Conservation (phyloP, 2,113 vertebrate genomes). For the Bolborhynchus lineola region DNA sequence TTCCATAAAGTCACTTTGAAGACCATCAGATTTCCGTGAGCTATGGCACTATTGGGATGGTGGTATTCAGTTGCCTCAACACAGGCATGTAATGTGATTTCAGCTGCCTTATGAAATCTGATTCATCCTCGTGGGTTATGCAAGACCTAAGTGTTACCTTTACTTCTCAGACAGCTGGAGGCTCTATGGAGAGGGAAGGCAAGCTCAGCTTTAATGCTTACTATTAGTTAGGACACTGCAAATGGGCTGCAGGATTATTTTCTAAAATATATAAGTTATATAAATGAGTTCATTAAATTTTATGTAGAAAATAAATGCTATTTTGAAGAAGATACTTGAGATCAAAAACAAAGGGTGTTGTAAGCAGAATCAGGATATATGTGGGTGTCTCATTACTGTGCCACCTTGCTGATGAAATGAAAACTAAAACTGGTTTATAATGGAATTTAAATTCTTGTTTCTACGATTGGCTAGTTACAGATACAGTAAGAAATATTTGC, state of each 20-base stretch:
- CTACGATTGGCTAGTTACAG: slow-evolving; percentile 34
- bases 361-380: background rate
- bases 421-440: slow-evolving; percentile 34
- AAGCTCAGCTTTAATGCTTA: background rate
- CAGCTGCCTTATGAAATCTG: background rate
- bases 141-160: background rate
- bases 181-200: background rate
- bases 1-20: slow-evolving; percentile 6
- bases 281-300: slow-evolving; percentile 33
- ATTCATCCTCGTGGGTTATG: background rate
- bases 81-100: background rate
- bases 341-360: background rate
- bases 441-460: slow-evolving; percentile 56
- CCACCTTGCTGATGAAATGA: slow-evolving; percentile 48
- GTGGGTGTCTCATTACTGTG: background rate
- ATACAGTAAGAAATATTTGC: slow-evolving; percentile 29
- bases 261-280: background rate
- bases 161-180: background rate
- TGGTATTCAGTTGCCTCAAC: background rate
- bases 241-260: background rate
- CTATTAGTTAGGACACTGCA: background rate
- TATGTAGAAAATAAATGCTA: slow-evolving; percentile 14
- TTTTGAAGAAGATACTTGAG: background rate
- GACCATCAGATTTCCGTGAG: background rate
- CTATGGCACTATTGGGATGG: background rate